Evolutionary conservation across 2,888 invertebrate species (phyloP), one percentile per base, ranked within the genome.

Genomic region (Mycogona germanica): DNA sequence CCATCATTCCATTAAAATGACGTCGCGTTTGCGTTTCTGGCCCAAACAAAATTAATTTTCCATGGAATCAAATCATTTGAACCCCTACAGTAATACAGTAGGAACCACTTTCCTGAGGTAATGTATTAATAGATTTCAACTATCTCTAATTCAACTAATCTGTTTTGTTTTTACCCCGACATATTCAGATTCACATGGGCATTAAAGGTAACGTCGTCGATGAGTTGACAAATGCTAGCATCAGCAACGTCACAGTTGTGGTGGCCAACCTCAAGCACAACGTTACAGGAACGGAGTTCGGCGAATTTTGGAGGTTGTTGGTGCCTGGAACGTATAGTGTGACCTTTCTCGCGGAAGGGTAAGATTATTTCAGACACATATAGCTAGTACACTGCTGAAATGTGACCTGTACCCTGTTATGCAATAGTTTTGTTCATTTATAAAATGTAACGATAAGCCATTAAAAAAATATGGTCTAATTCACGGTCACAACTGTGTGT

Each of bases 291-390:
- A 85, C 87, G 0, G 74, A 75, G 40, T 74, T 78, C 21, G 98
- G 98, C 4, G 91, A 95, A 69, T 98, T 82, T 72, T 98, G 97
- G 96, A 76, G 98, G 56, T 73, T 98, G 47, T 73, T 98, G 28
- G 72, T 87, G 19, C 95, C 96, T 0, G 96, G 95, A 57, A 75
- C 75, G 3, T 97, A 96, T 68, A 76, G 76, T 28, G 73, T 95
- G 59, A 79, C 77, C 58, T 87, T 81, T 1, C 64, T 72, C 35
- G 85, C 85, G 48, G 76, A 77, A 66, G 86, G 87, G 86, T 88
- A 71, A 72, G 72, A n/a, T n/a, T n/a, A n/a, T n/a, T n/a, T n/a
- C n/a, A n/a, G n/a, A n/a, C n/a, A n/a, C n/a, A n/a, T n/a, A n/a
- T n/a, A n/a, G n/a, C n/a, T n/a, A n/a, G n/a, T n/a, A n/a, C n/a